Evolutionary conservation across 2,888 invertebrate genomes (phyloP), one percentile per base, ranked within the genome.

Genomic region (Metalampra italica): DNA sequence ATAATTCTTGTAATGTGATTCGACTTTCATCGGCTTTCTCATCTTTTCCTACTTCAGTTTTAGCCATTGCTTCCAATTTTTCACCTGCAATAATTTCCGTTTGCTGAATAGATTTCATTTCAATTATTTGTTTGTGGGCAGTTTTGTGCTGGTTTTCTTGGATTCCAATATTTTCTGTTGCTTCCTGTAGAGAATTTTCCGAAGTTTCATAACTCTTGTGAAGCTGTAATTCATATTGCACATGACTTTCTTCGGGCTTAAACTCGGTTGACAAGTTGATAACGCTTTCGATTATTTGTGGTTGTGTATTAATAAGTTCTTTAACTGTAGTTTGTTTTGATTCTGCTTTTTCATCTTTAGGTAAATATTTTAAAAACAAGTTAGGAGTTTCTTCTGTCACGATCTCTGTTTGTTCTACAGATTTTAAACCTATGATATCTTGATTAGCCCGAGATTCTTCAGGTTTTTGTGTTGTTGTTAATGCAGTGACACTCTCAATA

Each of bases 181-280:
- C 43, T 64, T 84, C 81, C 15, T 77, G 71, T 32, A 53, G 29
- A 12, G 65, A 50, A 45, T 66, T 67, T 72, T 83, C 82, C 32
- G 66, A 56, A 39, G 76, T 83, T 13, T 64, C 59, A 46, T 78
- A 80, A 46, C 69, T 77, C 67, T 71, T 82, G 47, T 72, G 63
- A 13, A 74, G 55, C 56, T 82, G 76, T 29, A 79, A 51, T 36
- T 72, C 68, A n/a, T 54, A 66, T 39, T 56, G 51, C 7, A 63
- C 64, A 46, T 57, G 50, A 47, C 51, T 71, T 59, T 65, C 49
- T 51, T 65, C 59, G 3, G 66, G 60, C 53, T 57, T 56, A 48
- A 60, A 71, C 34, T 55, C 55, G 1, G 57, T 49, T 41, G 51
- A 43, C 11, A 78, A 56, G 34, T 60, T 54, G n/a, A 54, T 53